A percentile compares a stretch with the other conserved stretches of the same genome.
These are phyloP conservation scores for Bucco capensis DNA, from an alignment of 2,113 vertebrate genomes.

Conservation along the genomic window DNA sequence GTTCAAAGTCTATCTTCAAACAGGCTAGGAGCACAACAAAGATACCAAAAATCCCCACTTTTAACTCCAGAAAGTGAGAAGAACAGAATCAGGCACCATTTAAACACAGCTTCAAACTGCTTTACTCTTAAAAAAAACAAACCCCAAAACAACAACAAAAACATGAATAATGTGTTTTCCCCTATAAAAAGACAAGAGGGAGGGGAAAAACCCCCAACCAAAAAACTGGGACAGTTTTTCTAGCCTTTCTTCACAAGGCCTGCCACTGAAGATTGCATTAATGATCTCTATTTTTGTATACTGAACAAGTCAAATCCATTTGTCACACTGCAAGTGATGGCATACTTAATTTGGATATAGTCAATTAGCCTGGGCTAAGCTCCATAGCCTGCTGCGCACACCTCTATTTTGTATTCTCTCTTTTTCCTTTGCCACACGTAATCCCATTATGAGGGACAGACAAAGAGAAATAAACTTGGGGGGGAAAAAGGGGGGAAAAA, in stretches of 20 bases:
- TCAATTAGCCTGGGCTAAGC: conserved; percentile 99
- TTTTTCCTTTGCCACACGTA: conserved; percentile 93
- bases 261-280: conserved; percentile 92
- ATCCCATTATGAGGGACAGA: conserved; percentile 92
- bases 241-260: conserved; percentile 74
- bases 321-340: conserved; percentile 99
- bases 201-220: background rate
- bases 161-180: conserved; percentile 61
- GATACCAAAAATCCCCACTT: conserved; percentile 34
- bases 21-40: conserved; percentile 38
- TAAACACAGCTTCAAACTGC: conserved; percentile 43
- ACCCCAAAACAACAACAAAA: background rate
- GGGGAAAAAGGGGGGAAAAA: no score
- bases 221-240: conserved; percentile 76
- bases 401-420: conserved; percentile 97
- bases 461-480: conserved; percentile 84
- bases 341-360: conserved; percentile 99
- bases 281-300: conserved; percentile 99
- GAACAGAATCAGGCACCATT: conserved; percentile 25
- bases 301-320: conserved; percentile 99
- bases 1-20: conserved; percentile 51
- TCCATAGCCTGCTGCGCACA: conserved; percentile 94
- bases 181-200: conserved; percentile 61
- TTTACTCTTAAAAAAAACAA: background rate
- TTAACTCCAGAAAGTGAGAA: conserved; percentile 52